Conservation (phyloP, 2,113 vertebrate species). For the Crotalus viridis region DNA sequence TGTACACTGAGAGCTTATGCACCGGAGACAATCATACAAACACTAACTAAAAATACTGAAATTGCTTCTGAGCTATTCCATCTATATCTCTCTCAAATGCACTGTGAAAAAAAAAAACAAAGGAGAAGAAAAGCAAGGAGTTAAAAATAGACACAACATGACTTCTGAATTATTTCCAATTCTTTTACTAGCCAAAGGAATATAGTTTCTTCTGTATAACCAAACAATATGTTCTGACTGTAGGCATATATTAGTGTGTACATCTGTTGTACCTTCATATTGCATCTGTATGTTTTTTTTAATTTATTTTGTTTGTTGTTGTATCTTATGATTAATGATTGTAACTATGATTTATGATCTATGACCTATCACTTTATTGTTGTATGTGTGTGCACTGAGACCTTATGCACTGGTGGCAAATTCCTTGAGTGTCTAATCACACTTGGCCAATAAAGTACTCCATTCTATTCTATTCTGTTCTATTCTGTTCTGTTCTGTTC, state of each 20-base stretch:
- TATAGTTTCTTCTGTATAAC: neutral
- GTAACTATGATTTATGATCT: neutral
- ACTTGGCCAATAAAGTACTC: no score
- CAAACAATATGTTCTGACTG: neutral
- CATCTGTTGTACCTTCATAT: neutral
- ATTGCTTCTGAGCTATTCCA: neutral
- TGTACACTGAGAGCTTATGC: no score
- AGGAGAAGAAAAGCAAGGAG: neutral
- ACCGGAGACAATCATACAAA: no score
- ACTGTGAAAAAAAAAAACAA: neutral
- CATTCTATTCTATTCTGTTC: no score
- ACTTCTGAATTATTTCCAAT: neutral
- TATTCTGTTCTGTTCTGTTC: no score
- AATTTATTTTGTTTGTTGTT: no score
- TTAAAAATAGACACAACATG: neutral
- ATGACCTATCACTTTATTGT: neutral
- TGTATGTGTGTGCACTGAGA: neutral
- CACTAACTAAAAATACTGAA: no score
- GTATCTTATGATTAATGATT: neutral
- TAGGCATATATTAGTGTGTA: neutral
- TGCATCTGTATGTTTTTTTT: neutral
- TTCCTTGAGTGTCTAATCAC: neutral
- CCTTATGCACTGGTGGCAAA: neutral
- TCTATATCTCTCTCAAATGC: neutral
- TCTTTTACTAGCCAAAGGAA: neutral